Conservation (phyloP, 2,797 vertebrate species). For the Silurus aristotelis region DNA sequence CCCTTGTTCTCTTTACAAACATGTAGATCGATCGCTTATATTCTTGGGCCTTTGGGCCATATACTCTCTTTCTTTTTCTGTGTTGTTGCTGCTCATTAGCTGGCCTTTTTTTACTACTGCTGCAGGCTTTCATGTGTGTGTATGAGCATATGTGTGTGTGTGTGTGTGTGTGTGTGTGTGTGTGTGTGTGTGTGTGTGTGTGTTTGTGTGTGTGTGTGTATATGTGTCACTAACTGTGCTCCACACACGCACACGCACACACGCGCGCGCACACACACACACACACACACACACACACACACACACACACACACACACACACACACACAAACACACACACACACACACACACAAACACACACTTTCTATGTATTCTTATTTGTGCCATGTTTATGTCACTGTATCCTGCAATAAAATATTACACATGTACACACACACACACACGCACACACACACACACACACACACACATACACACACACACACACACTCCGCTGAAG, state of each 20-base stretch:
- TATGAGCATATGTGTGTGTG: not conserved
- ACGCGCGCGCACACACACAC: not conserved
- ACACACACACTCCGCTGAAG: not conserved
- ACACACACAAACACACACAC: not conserved
- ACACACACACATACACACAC: conserved; percentile 8
- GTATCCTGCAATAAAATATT: conserved; percentile 3
- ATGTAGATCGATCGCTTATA: not conserved
- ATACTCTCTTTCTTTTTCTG: too few relatives aligned
- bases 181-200: not conserved
- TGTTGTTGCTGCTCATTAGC: conserved; percentile 43
- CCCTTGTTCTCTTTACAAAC: not conserved
- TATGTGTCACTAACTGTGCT: not conserved
- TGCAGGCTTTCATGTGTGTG: conserved; percentile 20
- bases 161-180: not conserved
- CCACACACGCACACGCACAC: not conserved
- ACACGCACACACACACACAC: not conserved
- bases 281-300: conserved; percentile 12
- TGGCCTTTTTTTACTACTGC: conserved; percentile 6
- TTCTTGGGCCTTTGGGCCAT: not conserved
- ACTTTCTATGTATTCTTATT: not conserved
- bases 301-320: conserved; percentile 1
- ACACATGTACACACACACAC: too few relatives aligned
- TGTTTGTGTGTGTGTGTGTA: not conserved
- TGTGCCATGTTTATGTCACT: not conserved
- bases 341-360: not conserved